Base-by-base conservation (phyloP, 2,797 vertebrate species). In the Cryptoblepharus egeriae region DNA sequence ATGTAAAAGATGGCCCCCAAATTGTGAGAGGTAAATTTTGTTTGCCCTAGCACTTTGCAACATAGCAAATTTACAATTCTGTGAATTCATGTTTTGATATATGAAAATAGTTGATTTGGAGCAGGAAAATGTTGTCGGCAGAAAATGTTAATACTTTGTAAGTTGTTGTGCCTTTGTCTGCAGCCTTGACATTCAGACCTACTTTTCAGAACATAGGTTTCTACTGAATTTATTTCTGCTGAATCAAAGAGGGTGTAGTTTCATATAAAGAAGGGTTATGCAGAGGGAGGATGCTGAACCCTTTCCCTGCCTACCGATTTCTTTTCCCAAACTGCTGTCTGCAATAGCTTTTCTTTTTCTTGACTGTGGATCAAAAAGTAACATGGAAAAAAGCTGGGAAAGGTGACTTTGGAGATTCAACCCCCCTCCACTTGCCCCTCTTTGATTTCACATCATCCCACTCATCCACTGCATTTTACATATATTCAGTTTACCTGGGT, bases 1-100 rank as follows among this genome's bases (percentile, higher is more conserved):
- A 42, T 28, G 2, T 30, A 58, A 65, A 13, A 65, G 61, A 16
- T 28, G 65, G 22, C 26, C 49, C 37, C 16, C 64, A 67, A 71
- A 39, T 64, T 12, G 57, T 42, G 75, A 72, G 28, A 83, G 64
- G n/a, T 13, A 72, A 83, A 75, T 81, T 60, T 63, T 32, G 13
- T 52, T 77, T 57, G 61, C 69, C 28, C 10, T 24, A 55, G 5
- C 55, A 55, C 30, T 71, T 35, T 18, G 30, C n/a, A 57, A 78
- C 52, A 42, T 58, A 63, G 32, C 1, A 72, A 45, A 20, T 24
- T 73, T 76, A 32, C 32, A 55, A 39, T 55, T 64, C 55, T 57
- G 37, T 4, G 10, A 30, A 58, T 42, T 39, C 10, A 58, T 64
- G 60, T 35, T 42, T 28, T 4, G 26, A 16, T 82, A 39, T 79